phyloP scores from a whole-genome alignment of 2,797 vertebrate genomes.

The Esox lucius region DNA sequence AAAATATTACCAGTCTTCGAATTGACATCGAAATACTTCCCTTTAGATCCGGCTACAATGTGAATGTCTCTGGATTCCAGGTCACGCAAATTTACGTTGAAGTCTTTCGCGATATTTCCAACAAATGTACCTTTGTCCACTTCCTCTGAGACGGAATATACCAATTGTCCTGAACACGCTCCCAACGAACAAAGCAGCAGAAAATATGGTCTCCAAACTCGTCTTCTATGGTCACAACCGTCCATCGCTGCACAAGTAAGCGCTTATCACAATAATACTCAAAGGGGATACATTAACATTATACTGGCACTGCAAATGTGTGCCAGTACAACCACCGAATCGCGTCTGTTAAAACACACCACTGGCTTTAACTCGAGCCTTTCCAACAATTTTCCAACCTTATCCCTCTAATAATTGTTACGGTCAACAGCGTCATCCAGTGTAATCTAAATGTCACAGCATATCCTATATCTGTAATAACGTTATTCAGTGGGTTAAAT shows the following conservation, averaged over 20 bases:
- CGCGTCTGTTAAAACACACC: not conserved
- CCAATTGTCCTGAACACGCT: constrained; percentile 26
- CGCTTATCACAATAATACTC: not conserved
- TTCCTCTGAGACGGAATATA: constrained; percentile 48
- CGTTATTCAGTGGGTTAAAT: not conserved
- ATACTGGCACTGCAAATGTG: not conserved
- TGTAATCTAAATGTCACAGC: not conserved
- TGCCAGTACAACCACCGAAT: not conserved
- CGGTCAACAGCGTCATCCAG: constrained; percentile 47
- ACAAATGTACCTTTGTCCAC: constrained; percentile 50
- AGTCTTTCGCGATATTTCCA: constrained; percentile 57
- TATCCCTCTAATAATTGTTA: constrained; percentile 1
- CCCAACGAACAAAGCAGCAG: constrained; percentile 23
- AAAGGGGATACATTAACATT: not conserved
- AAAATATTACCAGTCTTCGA: constrained; percentile 41
- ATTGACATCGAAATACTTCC: constrained; percentile 54
- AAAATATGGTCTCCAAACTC: constrained; percentile 9
- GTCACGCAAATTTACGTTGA: constrained; percentile 40
- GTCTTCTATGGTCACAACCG: not conserved
- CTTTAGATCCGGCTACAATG: constrained; percentile 45
- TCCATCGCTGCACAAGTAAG: not conserved
- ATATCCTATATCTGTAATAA: not conserved
- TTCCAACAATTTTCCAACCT: too few relatives aligned
- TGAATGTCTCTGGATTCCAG: constrained; percentile 50
- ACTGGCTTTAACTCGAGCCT: not conserved